phyloP scores from a whole-genome alignment of 2,888 invertebrate genomes.

The Beris morrisii region DNA sequence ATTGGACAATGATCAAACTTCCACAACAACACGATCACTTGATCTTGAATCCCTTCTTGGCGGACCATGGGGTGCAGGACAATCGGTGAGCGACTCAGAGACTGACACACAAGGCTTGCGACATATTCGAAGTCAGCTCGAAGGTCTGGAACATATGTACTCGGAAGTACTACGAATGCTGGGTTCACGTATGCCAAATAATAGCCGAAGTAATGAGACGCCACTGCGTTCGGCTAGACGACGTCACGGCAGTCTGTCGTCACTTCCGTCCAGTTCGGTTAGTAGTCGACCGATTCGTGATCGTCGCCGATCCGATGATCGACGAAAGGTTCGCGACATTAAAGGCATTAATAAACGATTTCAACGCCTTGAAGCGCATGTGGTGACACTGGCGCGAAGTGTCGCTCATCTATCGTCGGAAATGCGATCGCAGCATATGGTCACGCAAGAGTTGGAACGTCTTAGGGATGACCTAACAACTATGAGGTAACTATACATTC shows the following conservation, averaged over 20 bases:
- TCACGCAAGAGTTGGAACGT: conserved; percentile 88
- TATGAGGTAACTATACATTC: conserved; percentile 36
- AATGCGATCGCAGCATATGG: conserved; percentile 85
- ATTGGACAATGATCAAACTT: conserved; percentile 74
- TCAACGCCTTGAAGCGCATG: conserved; percentile 86
- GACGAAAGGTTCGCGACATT: conserved; percentile 72
- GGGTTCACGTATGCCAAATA: conserved; percentile 50
- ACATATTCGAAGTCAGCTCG: conserved; percentile 76
- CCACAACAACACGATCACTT: conserved; percentile 74
- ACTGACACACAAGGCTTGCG: conserved; percentile 75
- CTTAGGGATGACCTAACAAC: conserved; percentile 79
- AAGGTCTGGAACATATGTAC: conserved; percentile 85
- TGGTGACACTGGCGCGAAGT: conserved; percentile 85
- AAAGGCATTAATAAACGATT: conserved; percentile 85
- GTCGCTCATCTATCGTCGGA: conserved; percentile 90
- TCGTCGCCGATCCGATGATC: conserved; percentile 69
- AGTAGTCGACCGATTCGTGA: conserved; percentile 77
- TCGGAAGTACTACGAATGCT: conserved; percentile 61
- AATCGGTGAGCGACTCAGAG: conserved; percentile 69
- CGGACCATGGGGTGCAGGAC: conserved; percentile 57
- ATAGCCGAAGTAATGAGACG: conserved; percentile 31
- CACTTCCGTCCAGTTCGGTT: conserved; percentile 79
- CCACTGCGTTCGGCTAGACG: conserved; percentile 56
- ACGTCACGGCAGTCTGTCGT: conserved; percentile 80
- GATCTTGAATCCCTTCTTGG: conserved; percentile 80